Base-by-base conservation (phyloP, 2,113 vertebrate species). In the Oncorhynchus tshawytscha region DNA sequence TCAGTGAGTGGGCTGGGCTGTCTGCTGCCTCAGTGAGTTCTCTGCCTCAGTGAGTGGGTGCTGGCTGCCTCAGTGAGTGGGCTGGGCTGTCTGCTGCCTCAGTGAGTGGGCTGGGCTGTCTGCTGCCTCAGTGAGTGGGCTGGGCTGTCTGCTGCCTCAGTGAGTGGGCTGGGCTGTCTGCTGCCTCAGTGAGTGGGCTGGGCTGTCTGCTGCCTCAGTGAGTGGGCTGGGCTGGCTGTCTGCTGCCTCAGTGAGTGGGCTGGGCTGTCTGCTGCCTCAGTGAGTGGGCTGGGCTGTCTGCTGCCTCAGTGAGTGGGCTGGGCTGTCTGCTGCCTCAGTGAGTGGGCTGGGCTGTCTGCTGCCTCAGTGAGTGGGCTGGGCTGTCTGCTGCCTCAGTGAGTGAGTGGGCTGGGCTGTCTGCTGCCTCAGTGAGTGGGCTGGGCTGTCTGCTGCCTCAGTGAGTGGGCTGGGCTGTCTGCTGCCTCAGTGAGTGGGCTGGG, bases 281-380 rank as follows among this genome's bases (percentile, higher is more conserved):
- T 6, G 66, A 16, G 48, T 4, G 11, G 48, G 48, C 1, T 49
- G 8, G 24, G 0, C 48, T 39, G 76, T 84, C 81, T 86, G 85
- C 74, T 73, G 83, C 85, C 90, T 75, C 81, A 84, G 72, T 87
- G 91, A 89, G 86, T 88, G 86, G 11, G 48, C 48, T 49, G n/a
- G n/a, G n/a, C n/a, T n/a, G n/a, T 31, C 29, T 34, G 1, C 24
- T 24, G 31, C 31, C 5, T 34, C 31, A 34, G 31, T 31, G 31
- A 31, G 31, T 31, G 31, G 31, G 1, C 1, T 31, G 31, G 31
- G 31, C 31, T 31, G 31, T 31, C 31, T 31, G 31, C 31, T 31
- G 5, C 5, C 5, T 31, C 31, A 34, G 31, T 34, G 5, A 34
- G 31, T 83, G 31, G 31, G 1, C 31, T 5, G 31, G 31, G 5